Evolutionary conservation across 2,113 vertebrate species (phyloP), one percentile per base, ranked within the genome.

Genomic region (Ifrita kowaldi): DNA sequence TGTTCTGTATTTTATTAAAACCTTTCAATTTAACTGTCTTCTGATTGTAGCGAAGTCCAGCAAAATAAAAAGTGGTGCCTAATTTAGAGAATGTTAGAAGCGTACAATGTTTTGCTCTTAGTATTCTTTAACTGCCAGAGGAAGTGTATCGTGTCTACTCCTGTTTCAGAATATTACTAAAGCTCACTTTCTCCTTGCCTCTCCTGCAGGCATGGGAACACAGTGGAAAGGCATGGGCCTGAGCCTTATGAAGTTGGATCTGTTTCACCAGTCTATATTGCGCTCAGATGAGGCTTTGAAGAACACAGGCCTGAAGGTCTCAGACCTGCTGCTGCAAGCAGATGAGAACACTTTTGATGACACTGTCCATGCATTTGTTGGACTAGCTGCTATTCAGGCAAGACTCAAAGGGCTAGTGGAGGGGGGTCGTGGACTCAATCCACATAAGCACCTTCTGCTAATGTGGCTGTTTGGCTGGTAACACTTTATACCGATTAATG

Each of bases 201-300:
- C 4, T 46, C 47, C 42, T 35, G 13, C 96, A 99, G 99, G 99
- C 52, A 99, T 99, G 99, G 99, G 99, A 32, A 97, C 99, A 0
- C 99, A 99, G 97, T 99, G 99, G 99, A 97, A 97, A 1, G 98
- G 99, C 1, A 99, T 99, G 99, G 99, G 99, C 22, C 96, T 98
- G 44, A 98, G 98, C 87, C 98, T 99, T 22, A 99, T 99, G 99
- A 98, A 98, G 82, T 84, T 99, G 79, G 96, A 96, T 44, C 82
- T 98, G 85, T 99, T 99, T 95, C 98, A 94, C 3, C 97, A 98
- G 53, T 99, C 99, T 56, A 98, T 99, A 80, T 63, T 99, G 95
- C 98, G 98, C 15, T 99, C 99, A 0, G 99, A 99, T 3, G 56
- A 93, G 41, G 98, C 98, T 23, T 93, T 99, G 92, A 98, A 98